These are phyloP conservation scores for Dolichomitus sp. DNA, from an alignment of 2,888 invertebrate genomes.

Conservation along the genomic window DNA sequence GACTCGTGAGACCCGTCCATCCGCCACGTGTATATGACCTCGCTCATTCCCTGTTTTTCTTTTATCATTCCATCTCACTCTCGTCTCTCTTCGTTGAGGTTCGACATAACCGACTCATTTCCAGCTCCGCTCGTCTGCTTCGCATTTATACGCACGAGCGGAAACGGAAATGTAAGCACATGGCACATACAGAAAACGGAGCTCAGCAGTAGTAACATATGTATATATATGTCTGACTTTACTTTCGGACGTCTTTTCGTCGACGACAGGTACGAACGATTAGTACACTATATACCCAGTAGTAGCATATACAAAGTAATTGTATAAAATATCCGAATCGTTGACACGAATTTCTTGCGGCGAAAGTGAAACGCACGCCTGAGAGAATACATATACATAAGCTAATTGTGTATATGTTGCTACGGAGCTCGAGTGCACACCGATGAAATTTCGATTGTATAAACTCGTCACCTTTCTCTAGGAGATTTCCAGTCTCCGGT, in stretches of 20 bases:
- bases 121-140: constrained; percentile 13
- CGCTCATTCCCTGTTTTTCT: constrained; percentile 40
- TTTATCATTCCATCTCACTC: constrained; percentile 29
- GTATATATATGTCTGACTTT: not conserved
- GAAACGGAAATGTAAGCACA: constrained; percentile 14
- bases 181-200: not conserved
- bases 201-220: not conserved
- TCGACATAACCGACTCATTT: constrained; percentile 34
- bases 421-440: constrained; percentile 13
- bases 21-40: constrained; percentile 50
- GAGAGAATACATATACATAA: constrained; percentile 25
- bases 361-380: constrained; percentile 51
- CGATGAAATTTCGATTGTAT: constrained; percentile 63
- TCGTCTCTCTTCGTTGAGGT: constrained; percentile 25
- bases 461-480: constrained; percentile 64
- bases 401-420: not conserved
- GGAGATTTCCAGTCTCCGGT: constrained; percentile 48
- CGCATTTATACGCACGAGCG: constrained; percentile 22
- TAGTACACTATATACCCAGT: not conserved
- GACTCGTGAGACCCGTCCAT: constrained; percentile 54
- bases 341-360: constrained; percentile 55
- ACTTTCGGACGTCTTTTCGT: not conserved
- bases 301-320: constrained; percentile 7
- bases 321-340: constrained; percentile 36
- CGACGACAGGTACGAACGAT: not conserved